Evolutionary conservation across 2,113 vertebrate genomes (phyloP), one percentile per base, ranked within the genome.

Genomic region (Macrotus californicus): DNA sequence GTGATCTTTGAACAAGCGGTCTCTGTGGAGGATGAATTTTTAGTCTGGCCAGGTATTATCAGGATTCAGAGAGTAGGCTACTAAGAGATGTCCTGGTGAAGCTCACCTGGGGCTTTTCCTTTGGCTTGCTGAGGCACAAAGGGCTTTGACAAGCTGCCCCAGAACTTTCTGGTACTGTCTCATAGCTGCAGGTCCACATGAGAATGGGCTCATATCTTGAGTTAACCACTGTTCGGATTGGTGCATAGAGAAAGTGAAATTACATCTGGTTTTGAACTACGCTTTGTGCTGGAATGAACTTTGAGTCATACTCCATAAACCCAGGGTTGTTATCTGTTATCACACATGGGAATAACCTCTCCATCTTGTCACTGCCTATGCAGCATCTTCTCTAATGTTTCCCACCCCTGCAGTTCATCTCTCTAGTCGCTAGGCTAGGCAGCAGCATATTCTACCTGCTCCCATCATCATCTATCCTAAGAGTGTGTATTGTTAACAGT

Each of bases 261-360:
- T 66, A 46, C 3, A 34, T 67, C 64, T 94, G 8, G 10, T 41
- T 89, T 77, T 39, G 22, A 90, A 76, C 3, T 39, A 46, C 89
- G 29, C 22, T 56, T 84, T 81, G 26, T 72, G 18, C n/a, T 14
- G 50, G n/a, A 67, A 84, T 85, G 18, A 83, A 72, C 48, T 92
- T 67, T 59, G 77, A 94, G 34, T 93, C 79, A 75, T 66, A 69
- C 6, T 67, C 13, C 61, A 22, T 69, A 87, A 90, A 15, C 26
- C 43, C 29, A 15, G 36, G 13, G 10, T 93, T 87, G 69, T 85
- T 91, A 76, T 66, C 94, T 92, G 10, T 75, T 87, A 80, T 92
- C 84, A 76, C 56, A 87, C 34, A 12, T 39, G 14, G 54, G 64
- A 79, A 73, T 64, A 92, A 56, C 7, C 6, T 56, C 43, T 94